Evolutionary conservation across 1,140 invertebrate species (phyloP), one percentile per base, ranked within the genome.

Genomic region (Atta texana): DNA sequence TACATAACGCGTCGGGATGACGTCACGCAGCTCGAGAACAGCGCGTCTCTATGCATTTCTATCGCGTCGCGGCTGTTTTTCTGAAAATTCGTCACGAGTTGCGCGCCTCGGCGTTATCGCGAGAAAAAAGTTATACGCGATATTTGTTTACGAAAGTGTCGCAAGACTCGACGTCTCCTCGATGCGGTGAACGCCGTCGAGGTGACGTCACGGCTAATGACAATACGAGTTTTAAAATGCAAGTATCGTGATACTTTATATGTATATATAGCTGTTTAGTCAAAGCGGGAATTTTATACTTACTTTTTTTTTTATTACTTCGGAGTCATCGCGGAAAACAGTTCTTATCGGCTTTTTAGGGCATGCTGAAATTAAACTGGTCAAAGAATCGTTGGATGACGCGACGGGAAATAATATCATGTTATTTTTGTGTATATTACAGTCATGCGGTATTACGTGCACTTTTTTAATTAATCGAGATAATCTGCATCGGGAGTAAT

Each of bases 1-100:
- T 10, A 51, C 14, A 4, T 51, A 16, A 10, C 39, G 39, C 39
- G 75, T 14, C 77, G 21, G 28, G 16, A 18, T 89, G 88, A 89
- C 88, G 84, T 90, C 88, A 90, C 34, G 51, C 71, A 63, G 51
- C 57, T 75, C 53, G 66, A 64, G 84, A 89, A 89, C 85, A 21
- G 24, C 77, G 59, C 75, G 6, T 86, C 80, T 81, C 39, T 31
- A 7, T 51, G 51, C 51, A 14, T 4, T 3, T 31, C 31, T 34
- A 34, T 18, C 66, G 21, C 71, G 71, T 3, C 71, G 53, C n/a
- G 34, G 6, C 34, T 59, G 10, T 82, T 49, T n/a, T 82, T 18
- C 6, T 4, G 16, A 31, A 55, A 81, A n/a, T 57, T 44, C 57
- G 57, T 39, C 34, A 10, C 39, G 18, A 88, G 24, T n/a, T 69